These are phyloP conservation scores for Leucophenga maculata DNA, from an alignment of 2,888 invertebrate species.

Conservation along the genomic window DNA sequence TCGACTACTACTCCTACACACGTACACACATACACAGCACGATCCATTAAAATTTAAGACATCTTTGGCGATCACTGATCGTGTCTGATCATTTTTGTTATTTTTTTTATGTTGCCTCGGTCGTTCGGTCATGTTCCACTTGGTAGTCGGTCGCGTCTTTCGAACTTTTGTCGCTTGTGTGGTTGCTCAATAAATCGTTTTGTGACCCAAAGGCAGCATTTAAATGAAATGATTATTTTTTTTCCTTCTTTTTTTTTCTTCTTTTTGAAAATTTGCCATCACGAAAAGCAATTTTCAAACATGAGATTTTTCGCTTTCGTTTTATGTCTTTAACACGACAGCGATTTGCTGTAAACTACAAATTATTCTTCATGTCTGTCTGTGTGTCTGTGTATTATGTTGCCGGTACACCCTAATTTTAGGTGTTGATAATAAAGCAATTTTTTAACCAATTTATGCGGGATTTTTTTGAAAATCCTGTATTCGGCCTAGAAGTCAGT, in stretches of 20 bases:
- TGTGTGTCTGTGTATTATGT: conserved; percentile 55
- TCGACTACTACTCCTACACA: not conserved
- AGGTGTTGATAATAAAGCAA: conserved; percentile 26
- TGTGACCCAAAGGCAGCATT: conserved; percentile 44
- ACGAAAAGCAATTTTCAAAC: conserved; percentile 60
- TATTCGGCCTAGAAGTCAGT: not conserved
- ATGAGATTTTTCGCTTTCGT: conserved; percentile 7
- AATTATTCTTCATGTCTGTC: too few relatives aligned
- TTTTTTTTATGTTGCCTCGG: not conserved
- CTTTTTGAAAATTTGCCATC: conserved; percentile 45
- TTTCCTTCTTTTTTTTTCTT: too few relatives aligned
- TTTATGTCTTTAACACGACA: not conserved
- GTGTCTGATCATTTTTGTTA: not conserved
- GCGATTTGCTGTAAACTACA: conserved; percentile 22
- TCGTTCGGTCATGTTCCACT: not conserved
- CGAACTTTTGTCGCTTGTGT: conserved; percentile 16
- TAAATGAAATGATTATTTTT: conserved; percentile 42
- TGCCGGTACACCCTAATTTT: not conserved
- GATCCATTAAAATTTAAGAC: not conserved
- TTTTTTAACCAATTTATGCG: conserved; percentile 2
- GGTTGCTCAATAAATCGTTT: conserved; percentile 27
- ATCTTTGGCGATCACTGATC: not conserved
- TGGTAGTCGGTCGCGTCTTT: not conserved
- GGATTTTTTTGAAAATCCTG: not conserved
- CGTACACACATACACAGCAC: not conserved